phyloP scores from a whole-genome alignment of 30 jellyfish, hydroid and myxozoan species.

The Hydra vulgaris region DNA sequence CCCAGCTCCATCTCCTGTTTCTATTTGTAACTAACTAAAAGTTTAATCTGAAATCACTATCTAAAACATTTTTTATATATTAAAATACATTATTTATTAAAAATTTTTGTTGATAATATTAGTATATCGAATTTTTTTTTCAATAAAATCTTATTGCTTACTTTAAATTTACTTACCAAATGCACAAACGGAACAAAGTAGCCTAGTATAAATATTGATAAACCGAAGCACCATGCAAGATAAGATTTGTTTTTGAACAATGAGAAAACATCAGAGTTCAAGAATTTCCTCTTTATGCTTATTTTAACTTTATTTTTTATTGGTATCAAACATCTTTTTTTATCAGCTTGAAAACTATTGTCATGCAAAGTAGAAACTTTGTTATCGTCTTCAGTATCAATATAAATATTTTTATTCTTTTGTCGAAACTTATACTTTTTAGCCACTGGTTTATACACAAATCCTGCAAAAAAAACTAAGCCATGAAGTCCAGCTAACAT shows the following conservation, averaged over 20 bases:
- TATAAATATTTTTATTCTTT: neutral
- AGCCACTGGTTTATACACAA: slow-evolving; percentile 60
- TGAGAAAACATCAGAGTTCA: slow-evolving; percentile 1
- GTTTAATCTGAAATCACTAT: too few relatives aligned
- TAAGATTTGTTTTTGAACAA: slow-evolving; percentile 58
- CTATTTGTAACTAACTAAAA: too few relatives aligned
- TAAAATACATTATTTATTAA: too few relatives aligned
- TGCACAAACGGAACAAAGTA: slow-evolving; percentile 95
- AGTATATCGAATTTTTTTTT: too few relatives aligned
- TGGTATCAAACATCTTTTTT: neutral
- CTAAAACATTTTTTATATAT: too few relatives aligned
- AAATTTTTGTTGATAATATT: too few relatives aligned
- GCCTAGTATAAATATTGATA: slow-evolving; percentile 87
- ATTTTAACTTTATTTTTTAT: neutral
- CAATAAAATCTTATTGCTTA: too few relatives aligned
- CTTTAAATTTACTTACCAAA: slow-evolving; percentile 58
- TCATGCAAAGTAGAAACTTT: neutral
- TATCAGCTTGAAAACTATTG: slow-evolving; percentile 1
- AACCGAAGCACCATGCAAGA: slow-evolving; percentile 70
- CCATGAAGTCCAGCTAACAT: slow-evolving; percentile 59
- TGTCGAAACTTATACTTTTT: slow-evolving; percentile 49
- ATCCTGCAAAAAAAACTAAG: slow-evolving; percentile 51
- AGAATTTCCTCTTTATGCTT: neutral
- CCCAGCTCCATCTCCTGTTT: too few relatives aligned
- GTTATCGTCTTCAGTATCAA: neutral